These are phyloP conservation scores for Glossophaga mutica DNA, from an alignment of 2,797 vertebrate species.

Conservation along the genomic window DNA sequence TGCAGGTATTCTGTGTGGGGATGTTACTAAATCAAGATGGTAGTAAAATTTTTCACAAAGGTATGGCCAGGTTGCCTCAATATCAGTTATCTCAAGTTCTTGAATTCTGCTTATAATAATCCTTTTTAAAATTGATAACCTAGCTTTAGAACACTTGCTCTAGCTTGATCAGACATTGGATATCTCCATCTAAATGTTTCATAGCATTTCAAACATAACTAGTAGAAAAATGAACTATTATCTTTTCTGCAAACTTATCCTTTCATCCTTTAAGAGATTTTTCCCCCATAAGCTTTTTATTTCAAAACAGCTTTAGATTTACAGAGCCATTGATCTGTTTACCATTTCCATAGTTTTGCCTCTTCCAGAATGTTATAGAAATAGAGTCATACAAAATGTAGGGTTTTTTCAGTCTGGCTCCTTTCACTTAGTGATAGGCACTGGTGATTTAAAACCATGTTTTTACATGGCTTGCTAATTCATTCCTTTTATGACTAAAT, in stretches of 20 bases:
- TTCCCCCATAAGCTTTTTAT: background rate
- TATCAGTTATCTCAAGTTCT: background rate
- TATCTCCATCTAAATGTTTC: background rate
- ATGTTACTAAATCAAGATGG: background rate
- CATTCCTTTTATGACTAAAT: background rate
- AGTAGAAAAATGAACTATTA: background rate
- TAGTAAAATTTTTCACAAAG: background rate
- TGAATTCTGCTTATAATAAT: background rate
- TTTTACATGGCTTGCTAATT: background rate
- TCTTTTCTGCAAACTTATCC: background rate
- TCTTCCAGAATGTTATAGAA: background rate
- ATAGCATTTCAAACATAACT: background rate
- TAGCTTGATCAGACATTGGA: background rate
- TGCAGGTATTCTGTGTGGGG: background rate
- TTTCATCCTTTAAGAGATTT: background rate
- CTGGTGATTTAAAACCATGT: background rate
- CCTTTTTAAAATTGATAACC: background rate
- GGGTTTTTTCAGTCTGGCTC: background rate
- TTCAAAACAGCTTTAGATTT: conserved; percentile 7
- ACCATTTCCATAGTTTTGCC: background rate
- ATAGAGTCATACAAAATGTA: background rate
- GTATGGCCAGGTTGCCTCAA: background rate
- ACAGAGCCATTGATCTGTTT: background rate
- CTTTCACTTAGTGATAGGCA: background rate
- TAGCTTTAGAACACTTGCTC: background rate